phyloP scores from a whole-genome alignment of 1,140 invertebrate species.

The Calosoma granatense region DNA sequence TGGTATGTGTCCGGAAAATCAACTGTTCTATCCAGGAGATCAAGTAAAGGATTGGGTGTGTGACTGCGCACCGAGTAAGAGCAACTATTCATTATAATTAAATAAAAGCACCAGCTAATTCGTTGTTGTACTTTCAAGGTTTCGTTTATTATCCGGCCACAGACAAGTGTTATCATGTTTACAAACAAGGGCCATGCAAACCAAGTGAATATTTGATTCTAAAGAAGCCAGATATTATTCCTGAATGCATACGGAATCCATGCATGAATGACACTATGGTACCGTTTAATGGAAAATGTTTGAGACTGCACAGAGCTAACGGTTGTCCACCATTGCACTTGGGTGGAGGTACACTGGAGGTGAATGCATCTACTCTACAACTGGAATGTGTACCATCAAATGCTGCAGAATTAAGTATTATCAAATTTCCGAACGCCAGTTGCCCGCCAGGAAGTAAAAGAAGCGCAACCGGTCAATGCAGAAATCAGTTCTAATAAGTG shows the following conservation, averaged over 20 bases:
- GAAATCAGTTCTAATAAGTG: too few relatives aligned
- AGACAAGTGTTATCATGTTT: slow-evolving; percentile 49
- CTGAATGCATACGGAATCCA: slow-evolving; percentile 47
- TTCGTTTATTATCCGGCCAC: slow-evolving; percentile 48
- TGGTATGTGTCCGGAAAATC: slow-evolving; percentile 44
- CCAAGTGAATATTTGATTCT: slow-evolving; percentile 44
- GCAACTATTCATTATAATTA: not conserved
- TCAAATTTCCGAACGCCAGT: not conserved
- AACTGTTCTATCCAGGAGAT: slow-evolving; percentile 51
- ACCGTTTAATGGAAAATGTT: slow-evolving; percentile 39
- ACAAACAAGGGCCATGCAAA: slow-evolving; percentile 48
- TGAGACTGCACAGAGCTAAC: slow-evolving; percentile 32
- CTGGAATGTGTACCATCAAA: slow-evolving; percentile 32
- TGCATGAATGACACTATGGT: slow-evolving; percentile 42
- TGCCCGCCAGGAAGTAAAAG: slow-evolving; percentile 32
- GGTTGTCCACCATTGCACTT: slow-evolving; percentile 30
- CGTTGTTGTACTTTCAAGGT: slow-evolving; percentile 31
- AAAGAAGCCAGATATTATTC: slow-evolving; percentile 36
- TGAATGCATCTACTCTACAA: slow-evolving; percentile 38
- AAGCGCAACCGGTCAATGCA: slow-evolving; percentile 27
- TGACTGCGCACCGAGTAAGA: slow-evolving; percentile 50
- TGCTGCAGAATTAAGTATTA: not conserved
- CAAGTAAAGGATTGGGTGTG: slow-evolving; percentile 51
- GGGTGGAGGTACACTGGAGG: slow-evolving; percentile 29
- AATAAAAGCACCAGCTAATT: not conserved